Evolutionary conservation across 2,113 vertebrate species (phyloP).

Genomic region (Anser cygnoides): DNA sequence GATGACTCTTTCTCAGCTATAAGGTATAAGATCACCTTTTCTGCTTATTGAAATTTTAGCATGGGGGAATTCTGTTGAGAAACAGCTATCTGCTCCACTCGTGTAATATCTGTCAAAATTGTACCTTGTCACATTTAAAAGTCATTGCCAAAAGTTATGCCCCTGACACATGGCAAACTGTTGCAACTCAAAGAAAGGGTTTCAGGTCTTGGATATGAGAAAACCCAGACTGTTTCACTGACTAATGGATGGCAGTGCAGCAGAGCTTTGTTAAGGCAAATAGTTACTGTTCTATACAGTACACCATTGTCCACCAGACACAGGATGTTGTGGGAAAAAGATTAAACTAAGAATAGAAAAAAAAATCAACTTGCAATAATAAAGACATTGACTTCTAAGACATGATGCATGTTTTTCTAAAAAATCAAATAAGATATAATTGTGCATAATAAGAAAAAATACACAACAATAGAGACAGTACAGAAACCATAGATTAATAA

Average conservation of each 20-base stretch:
- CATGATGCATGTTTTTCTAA: not conserved
- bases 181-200: not conserved
- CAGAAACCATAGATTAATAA: not conserved
- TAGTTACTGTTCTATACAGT: not conserved
- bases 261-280: not conserved
- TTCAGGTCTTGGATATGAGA: not conserved
- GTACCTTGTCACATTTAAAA: not conserved
- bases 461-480: not conserved
- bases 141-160: not conserved
- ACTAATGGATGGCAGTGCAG: not conserved
- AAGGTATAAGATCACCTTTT: not conserved
- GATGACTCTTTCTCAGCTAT: not conserved
- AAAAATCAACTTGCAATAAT: not conserved
- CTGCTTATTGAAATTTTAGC: not conserved
- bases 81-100: not conserved
- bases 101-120: not conserved
- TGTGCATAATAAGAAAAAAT: not conserved
- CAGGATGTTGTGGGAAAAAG: not conserved
- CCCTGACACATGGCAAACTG: not conserved
- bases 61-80: not conserved
- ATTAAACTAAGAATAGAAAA: not conserved
- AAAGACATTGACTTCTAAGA: not conserved
- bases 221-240: not conserved
- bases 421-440: too few relatives aligned
- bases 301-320: too few relatives aligned